These are phyloP conservation scores for Cyanocitta stelleri DNA, from an alignment of 2,113 vertebrate genomes.

Conservation along the genomic window DNA sequence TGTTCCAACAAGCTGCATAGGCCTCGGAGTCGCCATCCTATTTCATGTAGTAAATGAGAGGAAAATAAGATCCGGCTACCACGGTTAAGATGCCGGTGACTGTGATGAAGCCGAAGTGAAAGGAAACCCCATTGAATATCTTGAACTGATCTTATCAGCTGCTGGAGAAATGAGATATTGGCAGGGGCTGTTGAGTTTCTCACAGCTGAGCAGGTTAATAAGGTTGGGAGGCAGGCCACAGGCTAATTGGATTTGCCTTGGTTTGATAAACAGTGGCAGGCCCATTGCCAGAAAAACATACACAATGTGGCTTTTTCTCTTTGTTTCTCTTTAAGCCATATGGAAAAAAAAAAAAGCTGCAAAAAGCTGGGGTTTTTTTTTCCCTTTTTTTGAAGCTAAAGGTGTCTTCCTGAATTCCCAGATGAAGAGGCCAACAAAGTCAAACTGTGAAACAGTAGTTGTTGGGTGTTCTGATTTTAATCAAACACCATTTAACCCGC, in stretches of 20 bases:
- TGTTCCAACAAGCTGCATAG: conserved; percentile 78
- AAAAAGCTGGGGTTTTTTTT: background rate
- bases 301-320: conserved; percentile 42
- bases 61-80: conserved; percentile 74
- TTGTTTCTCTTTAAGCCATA: conserved; percentile 58
- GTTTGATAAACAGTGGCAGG: conserved; percentile 90
- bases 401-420: conserved; percentile 67
- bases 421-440: conserved; percentile 30
- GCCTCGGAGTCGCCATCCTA: conserved; percentile 79
- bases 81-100: conserved; percentile 74
- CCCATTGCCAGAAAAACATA: conserved; percentile 75
- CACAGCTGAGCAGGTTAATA: conserved; percentile 94
- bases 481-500: conserved; percentile 81
- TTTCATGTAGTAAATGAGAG: conserved; percentile 76
- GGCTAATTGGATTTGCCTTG: conserved; percentile 97
- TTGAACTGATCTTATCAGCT: conserved; percentile 92
- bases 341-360: background rate
- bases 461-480: conserved; percentile 81
- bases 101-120: conserved; percentile 81
- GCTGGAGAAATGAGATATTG: conserved; percentile 96
- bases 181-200: conserved; percentile 87
- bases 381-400: background rate
- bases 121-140: conserved; percentile 85
- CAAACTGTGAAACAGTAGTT: conserved; percentile 66
- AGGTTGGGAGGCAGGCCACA: conserved; percentile 89